Base-by-base conservation (phyloP, 1,140 invertebrate species). In the Asbolus verrucosus region DNA sequence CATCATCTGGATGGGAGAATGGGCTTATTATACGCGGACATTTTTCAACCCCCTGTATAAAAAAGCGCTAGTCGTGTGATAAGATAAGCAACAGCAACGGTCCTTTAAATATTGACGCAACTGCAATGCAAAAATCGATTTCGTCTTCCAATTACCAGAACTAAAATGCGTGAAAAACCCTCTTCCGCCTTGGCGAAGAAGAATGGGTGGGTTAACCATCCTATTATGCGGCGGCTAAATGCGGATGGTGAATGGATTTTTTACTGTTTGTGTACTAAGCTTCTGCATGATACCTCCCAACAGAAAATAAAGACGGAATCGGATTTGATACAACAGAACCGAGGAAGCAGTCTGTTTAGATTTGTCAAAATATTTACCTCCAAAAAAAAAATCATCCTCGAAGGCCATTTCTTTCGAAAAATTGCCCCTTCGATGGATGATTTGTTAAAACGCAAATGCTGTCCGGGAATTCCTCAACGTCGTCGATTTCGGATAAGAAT, bases 311-410 rank as follows among this genome's bases (percentile, higher is more conserved):
- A 19, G 2, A 54, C 18, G 11, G 27, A 54, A 54, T 13, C 46
- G 8, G 46, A 54, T 54, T 54, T 54, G 43, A 19, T 1, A n/a
- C n/a, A n/a, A n/a, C n/a, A n/a, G 18, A 14, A 43, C 9, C 6
- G 11, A 30, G 46, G 21, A 54, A 54, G 46, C 19, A 19, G 46
- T 54, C 27, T 27, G 46, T 54, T 54, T 27, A 54, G 46, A 54
- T 54, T 54, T 54, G 46, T 54, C 46, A 54, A 54, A 27, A 54
- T 54, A 54, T 24, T 27, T n/a, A n/a, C n/a, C n/a, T n/a, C n/a
- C n/a, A n/a, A n/a, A n/a, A n/a, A n/a, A n/a, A n/a, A n/a, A n/a
- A n/a, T n/a, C n/a, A n/a, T n/a, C n/a, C n/a, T n/a, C n/a, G n/a
- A n/a, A n/a, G n/a, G n/a, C n/a, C n/a, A n/a, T n/a, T n/a, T n/a